A percentile compares a stretch with the other conserved stretches of the same genome.
Conservation (phyloP, 1,140 invertebrate genomes). For the Drosophila punjabiensis region DNA sequence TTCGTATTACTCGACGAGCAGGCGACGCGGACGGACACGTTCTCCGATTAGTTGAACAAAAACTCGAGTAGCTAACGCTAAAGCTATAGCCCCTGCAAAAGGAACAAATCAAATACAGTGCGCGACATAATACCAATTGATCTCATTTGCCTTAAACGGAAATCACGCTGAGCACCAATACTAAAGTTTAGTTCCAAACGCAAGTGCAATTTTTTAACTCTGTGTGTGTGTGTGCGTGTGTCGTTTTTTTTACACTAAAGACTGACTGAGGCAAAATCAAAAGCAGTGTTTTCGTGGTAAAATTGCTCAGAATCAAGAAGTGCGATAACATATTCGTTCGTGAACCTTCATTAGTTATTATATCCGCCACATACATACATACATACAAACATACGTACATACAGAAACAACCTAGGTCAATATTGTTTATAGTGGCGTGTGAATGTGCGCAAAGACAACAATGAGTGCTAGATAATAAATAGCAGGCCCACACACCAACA, state of each 20-base stretch:
- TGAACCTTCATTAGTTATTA: conserved; percentile 26
- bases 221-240: conserved; percentile 12
- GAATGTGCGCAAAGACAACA: conserved; percentile 66
- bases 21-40: conserved; percentile 56
- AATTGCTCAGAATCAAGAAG: conserved; percentile 13
- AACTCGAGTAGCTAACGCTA: conserved; percentile 63
- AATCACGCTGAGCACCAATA: background rate
- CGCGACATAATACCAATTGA: conserved; percentile 26
- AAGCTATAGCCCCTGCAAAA: conserved; percentile 22
- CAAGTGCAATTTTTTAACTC: conserved; percentile 56
- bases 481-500: conserved; percentile 26
- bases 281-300: conserved; percentile 14
- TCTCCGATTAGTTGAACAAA: conserved; percentile 36
- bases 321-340: conserved; percentile 17
- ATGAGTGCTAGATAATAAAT: conserved; percentile 69
- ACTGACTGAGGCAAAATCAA: conserved; percentile 49
- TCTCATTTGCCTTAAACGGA: conserved; percentile 50
- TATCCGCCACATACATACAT: conserved; percentile 20
- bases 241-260: conserved; percentile 35
- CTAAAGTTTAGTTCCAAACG: conserved; percentile 2
- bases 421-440: conserved; percentile 85
- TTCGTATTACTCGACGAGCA: conserved; percentile 76
- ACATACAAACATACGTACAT: conserved; percentile 4
- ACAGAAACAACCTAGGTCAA: conserved; percentile 81
- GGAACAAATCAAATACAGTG: conserved; percentile 8